phyloP scores from a whole-genome alignment of 1,140 invertebrate genomes.

The Reticulitermes speratus region DNA sequence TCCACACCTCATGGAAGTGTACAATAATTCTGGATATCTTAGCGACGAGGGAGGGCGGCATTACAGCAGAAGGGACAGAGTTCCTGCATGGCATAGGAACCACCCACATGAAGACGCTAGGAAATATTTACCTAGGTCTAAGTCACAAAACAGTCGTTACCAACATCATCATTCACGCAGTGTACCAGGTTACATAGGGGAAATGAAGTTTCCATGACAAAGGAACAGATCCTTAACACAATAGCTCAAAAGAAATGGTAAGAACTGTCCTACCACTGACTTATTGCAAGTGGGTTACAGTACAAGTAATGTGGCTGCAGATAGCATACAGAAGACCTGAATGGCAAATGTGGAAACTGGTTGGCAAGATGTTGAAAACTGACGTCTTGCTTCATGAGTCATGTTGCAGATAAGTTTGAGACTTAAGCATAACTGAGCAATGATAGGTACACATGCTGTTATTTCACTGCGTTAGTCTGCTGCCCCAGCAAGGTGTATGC shows the following conservation, averaged over 20 bases:
- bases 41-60: constrained; percentile 39
- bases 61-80: background rate
- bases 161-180: constrained; percentile 38
- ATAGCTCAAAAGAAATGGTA: background rate
- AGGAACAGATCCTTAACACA: constrained; percentile 21
- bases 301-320: too few species aligned
- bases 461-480: too few species aligned
- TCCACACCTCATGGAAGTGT: constrained; percentile 43
- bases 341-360: too few species aligned
- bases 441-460: too few species aligned
- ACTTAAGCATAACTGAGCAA: too few species aligned
- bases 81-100: background rate
- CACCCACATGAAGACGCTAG: constrained; percentile 31
- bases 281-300: too few species aligned
- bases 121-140: constrained; percentile 45
- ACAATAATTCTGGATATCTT: constrained; percentile 44
- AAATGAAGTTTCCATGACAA: constrained; percentile 59
- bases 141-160: constrained; percentile 58
- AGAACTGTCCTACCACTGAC: too few species aligned
- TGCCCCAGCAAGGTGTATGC: too few species aligned
- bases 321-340: too few species aligned
- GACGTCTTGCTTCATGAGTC: too few species aligned
- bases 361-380: too few species aligned
- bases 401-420: too few species aligned
- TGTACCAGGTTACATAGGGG: constrained; percentile 55